Evolutionary conservation across 2,113 vertebrate species (phyloP).

Genomic region (Zosterops japonicus): DNA sequence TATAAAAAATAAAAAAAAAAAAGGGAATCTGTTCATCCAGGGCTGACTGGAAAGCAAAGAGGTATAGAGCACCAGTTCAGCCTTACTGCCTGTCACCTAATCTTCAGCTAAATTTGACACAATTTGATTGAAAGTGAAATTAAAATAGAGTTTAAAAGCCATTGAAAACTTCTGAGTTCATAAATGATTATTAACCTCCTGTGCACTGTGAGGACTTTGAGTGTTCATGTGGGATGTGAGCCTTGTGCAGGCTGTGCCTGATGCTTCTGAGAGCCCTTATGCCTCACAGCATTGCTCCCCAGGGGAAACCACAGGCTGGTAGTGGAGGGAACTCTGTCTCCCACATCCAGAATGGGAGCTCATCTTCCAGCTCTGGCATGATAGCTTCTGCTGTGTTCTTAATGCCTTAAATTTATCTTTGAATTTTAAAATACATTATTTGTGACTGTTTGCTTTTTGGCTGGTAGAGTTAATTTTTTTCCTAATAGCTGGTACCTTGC

Average conservation of each 20-base stretch:
- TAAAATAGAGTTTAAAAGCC: slow-evolving; percentile 18
- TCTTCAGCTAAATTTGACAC: neutral
- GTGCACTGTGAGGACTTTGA: neutral
- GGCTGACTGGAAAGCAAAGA: neutral
- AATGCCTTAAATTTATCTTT: neutral
- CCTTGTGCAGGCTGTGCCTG: neutral
- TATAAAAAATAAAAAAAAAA: neutral
- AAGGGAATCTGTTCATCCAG: neutral
- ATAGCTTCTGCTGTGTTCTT: neutral
- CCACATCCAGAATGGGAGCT: neutral
- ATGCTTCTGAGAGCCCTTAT: neutral
- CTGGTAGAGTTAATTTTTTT: neutral
- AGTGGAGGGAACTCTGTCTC: neutral
- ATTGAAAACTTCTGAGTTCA: neutral
- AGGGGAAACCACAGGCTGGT: neutral
- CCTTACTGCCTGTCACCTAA: neutral
- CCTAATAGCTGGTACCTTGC: neutral
- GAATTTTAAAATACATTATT: neutral
- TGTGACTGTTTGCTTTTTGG: neutral
- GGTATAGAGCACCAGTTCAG: neutral
- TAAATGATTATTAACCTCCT: neutral
- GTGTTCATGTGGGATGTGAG: neutral
- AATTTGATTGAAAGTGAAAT: slow-evolving; percentile 29
- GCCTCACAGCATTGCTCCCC: neutral
- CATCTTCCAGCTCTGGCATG: neutral